Evolutionary conservation across 2,113 vertebrate species (phyloP).

Genomic region (Nyctibius bracteatus): DNA sequence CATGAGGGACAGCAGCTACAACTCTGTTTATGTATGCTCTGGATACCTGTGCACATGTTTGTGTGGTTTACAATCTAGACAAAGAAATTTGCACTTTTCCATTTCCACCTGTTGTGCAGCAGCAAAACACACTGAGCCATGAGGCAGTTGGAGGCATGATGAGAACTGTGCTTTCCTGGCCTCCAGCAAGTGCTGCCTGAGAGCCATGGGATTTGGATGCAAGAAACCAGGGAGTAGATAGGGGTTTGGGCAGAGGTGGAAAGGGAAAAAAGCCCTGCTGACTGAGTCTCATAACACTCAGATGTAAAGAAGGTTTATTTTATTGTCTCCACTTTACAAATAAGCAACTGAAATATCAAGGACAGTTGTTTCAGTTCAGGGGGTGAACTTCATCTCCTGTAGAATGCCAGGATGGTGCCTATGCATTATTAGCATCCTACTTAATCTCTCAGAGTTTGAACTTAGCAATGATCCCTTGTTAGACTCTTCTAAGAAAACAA

Average conservation of each 20-base stretch:
- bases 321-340: not conserved
- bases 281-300: not conserved
- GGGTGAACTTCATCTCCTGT: not conserved
- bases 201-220: not conserved
- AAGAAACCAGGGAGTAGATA: accelerated
- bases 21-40: not conserved
- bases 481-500: not conserved
- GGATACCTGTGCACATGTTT: not conserved
- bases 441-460: not conserved
- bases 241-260: not conserved
- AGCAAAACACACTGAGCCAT: not conserved
- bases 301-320: not conserved
- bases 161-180: not conserved
- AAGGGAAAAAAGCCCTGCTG: not conserved
- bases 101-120: not conserved
- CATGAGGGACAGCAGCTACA: not conserved
- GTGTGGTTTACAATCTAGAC: accelerated
- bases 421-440: not conserved
- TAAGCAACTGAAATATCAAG: not conserved
- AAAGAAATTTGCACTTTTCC: not conserved
- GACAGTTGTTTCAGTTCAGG: not conserved
- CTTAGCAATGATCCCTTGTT: not conserved
- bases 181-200: not conserved
- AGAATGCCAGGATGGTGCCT: not conserved
- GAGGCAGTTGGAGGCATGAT: not conserved